Percentiles rank a stretch among this genome's conserved stretches.
Evolutionary conservation across 2,113 vertebrate genomes (phyloP).

Genomic region (Lethenteron reissneri): DNA sequence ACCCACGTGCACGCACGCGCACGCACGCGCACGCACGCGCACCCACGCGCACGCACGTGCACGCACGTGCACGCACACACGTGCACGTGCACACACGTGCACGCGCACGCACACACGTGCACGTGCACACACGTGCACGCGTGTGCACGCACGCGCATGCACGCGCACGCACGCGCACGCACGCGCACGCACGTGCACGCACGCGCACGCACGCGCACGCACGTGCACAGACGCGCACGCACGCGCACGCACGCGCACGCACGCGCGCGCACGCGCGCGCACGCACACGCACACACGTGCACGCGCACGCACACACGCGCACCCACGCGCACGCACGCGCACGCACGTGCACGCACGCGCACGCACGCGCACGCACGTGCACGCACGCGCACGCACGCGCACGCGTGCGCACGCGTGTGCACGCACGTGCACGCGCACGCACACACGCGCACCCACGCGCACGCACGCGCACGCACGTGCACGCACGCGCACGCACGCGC

Average conservation of each 20-base stretch:
- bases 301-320: background rate
- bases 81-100: background rate
- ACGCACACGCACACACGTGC: background rate
- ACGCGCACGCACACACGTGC: background rate
- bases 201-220: background rate
- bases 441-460: background rate
- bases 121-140: background rate
- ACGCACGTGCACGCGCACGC: slow-evolving; percentile 2
- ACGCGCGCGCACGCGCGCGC: background rate
- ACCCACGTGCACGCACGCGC: background rate
- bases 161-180: background rate
- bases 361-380: background rate
- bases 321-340: background rate
- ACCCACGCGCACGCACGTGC: background rate
- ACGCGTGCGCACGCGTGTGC: background rate
- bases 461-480: background rate
- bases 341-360: background rate
- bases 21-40: background rate
- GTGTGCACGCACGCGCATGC: background rate
- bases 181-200: background rate
- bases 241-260: background rate
- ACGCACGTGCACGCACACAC: background rate
- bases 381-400: background rate
- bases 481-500: background rate
- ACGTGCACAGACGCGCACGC: background rate